Conservation (phyloP, 2,113 vertebrate species). For the Psophia crepitans region DNA sequence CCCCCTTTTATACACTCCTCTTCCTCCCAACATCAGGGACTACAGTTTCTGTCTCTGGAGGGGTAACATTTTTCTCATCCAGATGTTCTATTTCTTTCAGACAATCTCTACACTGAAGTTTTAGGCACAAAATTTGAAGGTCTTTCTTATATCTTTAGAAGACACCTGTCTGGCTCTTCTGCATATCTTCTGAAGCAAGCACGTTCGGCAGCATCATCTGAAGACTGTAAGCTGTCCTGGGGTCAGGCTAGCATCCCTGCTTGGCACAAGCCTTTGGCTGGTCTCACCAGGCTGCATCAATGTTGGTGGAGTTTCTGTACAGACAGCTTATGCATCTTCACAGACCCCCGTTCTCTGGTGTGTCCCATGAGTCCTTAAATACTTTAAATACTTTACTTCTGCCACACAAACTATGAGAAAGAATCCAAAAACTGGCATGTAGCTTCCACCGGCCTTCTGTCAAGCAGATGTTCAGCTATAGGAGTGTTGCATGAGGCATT, state of each 20-base stretch:
- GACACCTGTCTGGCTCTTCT: background rate
- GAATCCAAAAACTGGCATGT: background rate
- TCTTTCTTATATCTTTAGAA: background rate
- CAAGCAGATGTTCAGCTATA: slow-evolving; percentile 33
- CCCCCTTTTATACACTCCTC: background rate
- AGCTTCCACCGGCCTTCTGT: slow-evolving; percentile 39
- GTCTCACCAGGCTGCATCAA: background rate
- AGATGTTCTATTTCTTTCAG: background rate
- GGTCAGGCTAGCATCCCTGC: background rate
- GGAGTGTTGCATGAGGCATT: background rate
- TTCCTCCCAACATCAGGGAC: background rate
- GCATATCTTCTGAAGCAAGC: background rate
- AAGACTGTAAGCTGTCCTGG: background rate
- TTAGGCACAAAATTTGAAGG: background rate
- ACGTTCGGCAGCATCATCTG: background rate
- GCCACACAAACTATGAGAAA: background rate
- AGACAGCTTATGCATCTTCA: background rate
- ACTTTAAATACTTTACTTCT: background rate
- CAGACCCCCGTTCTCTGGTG: background rate
- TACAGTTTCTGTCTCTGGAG: background rate
- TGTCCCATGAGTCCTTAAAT: background rate
- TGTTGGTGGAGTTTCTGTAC: background rate
- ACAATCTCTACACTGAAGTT: accelerated
- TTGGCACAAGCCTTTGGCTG: background rate
- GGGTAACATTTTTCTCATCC: background rate